Conservation (phyloP, 2,113 vertebrate species). For the Psilopogon haemacephalus region DNA sequence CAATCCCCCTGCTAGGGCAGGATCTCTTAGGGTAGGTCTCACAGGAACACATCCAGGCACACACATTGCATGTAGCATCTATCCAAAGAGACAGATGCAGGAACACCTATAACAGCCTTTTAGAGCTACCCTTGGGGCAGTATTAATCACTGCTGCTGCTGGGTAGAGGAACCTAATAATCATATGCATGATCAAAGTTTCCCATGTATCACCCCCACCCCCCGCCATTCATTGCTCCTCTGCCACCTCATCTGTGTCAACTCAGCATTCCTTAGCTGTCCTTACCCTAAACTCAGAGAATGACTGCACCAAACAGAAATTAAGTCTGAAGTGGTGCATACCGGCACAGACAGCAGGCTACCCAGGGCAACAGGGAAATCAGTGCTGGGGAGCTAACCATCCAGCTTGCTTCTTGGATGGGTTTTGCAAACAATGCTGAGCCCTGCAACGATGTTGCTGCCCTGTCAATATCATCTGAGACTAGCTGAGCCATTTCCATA, state of each 20-base stretch:
- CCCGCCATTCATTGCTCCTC: background rate
- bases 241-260: background rate
- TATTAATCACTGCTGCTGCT: background rate
- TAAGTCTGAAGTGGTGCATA: background rate
- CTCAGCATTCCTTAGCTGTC: background rate
- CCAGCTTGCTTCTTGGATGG: background rate
- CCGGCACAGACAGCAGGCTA: background rate
- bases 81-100: background rate
- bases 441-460: rapidly evolving
- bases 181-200: background rate
- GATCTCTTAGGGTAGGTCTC: no score
- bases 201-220: background rate
- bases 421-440: background rate
- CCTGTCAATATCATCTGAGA: background rate
- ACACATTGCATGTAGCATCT: background rate
- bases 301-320: background rate
- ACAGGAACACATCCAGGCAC: background rate
- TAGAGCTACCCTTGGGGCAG: background rate
- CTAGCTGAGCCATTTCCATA: background rate
- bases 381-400: background rate
- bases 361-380: background rate
- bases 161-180: background rate
- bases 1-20: no score
- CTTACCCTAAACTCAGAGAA: background rate
- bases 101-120: background rate